Evolutionary conservation across 1,140 invertebrate species (phyloP).

Genomic region (Charaxes varanes): DNA sequence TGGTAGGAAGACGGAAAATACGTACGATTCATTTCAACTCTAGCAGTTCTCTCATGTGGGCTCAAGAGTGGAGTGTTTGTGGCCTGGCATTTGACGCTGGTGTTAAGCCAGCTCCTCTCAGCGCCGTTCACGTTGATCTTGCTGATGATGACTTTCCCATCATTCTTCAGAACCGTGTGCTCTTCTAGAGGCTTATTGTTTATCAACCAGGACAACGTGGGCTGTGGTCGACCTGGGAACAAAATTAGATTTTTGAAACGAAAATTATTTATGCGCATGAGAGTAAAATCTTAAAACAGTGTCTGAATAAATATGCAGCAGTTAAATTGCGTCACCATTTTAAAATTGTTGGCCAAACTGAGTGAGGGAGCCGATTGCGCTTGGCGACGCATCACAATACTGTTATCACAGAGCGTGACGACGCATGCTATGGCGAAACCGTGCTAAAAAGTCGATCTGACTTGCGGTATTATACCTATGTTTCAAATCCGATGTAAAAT

Average conservation of each 20-base stretch:
- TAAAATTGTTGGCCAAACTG: too few relatives aligned
- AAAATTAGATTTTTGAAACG: too few relatives aligned
- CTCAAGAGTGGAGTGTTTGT: slow-evolving; percentile 88
- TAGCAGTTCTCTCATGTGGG: slow-evolving; percentile 83
- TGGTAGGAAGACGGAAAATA: slow-evolving; percentile 27
- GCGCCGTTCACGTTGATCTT: slow-evolving; percentile 81
- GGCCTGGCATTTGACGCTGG: slow-evolving; percentile 87
- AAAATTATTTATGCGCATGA: too few relatives aligned
- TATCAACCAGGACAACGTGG: slow-evolving; percentile 84
- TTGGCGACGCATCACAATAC: too few relatives aligned
- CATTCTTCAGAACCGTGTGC: slow-evolving; percentile 75
- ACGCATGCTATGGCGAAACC: too few relatives aligned
- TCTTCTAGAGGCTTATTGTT: slow-evolving; percentile 81
- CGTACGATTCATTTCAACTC: slow-evolving; percentile 87
- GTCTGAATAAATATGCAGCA: slow-evolving; percentile 1
- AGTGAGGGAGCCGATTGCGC: too few relatives aligned
- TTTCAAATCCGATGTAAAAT: too few relatives aligned
- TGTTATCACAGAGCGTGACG: too few relatives aligned
- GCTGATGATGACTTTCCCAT: slow-evolving; percentile 83
- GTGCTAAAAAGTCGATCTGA: too few relatives aligned
- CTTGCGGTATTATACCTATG: too few relatives aligned
- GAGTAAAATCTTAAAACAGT: too few relatives aligned
- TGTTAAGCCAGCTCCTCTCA: slow-evolving; percentile 84
- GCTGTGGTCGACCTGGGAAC: slow-evolving; percentile 85
- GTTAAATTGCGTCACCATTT: too few relatives aligned